Evolutionary conservation across 2,113 vertebrate genomes (phyloP), one percentile per base, ranked within the genome.

Genomic region (Gadus chalcogrammus): DNA sequence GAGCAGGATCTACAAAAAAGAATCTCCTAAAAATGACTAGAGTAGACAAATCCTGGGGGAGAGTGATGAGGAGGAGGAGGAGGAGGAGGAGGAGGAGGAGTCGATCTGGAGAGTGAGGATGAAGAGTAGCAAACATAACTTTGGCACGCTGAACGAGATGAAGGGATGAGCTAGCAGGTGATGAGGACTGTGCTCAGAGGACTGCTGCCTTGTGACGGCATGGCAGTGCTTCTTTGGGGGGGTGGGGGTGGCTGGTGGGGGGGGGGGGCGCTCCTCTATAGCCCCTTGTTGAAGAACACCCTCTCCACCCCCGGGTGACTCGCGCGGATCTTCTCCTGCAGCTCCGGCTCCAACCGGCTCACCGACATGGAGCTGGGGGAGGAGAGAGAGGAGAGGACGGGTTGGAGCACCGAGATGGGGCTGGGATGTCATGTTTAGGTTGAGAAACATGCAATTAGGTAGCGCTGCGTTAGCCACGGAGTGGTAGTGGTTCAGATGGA

Each of bases 261-360:
- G 8, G 42, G 42, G 42, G 8, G 42, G 11, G 9, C 24, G 71
- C 74, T 52, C 73, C 67, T 84, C 93, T 89, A 99, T 85, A 99
- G 91, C 74, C 97, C 97, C 92, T 99, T 99, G 91, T 99, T 99
- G 84, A 99, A 98, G 90, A 96, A 98, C 22, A 98, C 95, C 1
- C 83, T 88, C 78, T 89, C 92, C 82, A 97, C 80, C 28, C 91
- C 93, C 1, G 94, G 95, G 72, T 79, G 77, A 86, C n/a, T 90
- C 62, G 92, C 91, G 61, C n/a, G 91, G 86, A 99, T 95, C 88
- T 89, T 92, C 89, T 93, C 94, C 92, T 95, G 95, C 75, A 99
- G 84, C 79, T 95, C 94, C 0, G 94, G 90, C 82, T 99, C 97
- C 92, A 99, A 76, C 75, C 86, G 89, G 2, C 91, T 93, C 83